A percentile compares a stretch with the other conserved stretches of the same genome.
These are phyloP conservation scores for Syncerus caffer DNA, from an alignment of 2,797 vertebrate species.

Conservation along the genomic window DNA sequence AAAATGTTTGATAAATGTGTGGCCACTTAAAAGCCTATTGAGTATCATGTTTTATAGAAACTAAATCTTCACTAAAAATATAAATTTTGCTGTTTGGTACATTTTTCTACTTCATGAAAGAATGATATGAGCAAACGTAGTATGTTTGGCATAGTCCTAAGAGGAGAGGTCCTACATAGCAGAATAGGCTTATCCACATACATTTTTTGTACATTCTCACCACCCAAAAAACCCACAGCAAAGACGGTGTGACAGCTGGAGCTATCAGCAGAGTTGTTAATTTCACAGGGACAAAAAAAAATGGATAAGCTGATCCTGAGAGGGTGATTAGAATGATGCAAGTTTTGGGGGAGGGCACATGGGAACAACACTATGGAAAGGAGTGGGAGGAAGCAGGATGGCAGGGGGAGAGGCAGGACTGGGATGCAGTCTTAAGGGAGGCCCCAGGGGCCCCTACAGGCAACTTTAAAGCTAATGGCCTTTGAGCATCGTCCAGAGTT, in stretches of 20 bases:
- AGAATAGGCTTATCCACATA: not conserved
- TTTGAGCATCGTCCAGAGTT: not conserved
- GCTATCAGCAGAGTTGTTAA: not conserved
- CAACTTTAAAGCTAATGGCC: not conserved
- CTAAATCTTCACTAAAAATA: not conserved
- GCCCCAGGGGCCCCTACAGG: not conserved
- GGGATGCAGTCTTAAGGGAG: not conserved
- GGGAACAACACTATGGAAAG: not conserved
- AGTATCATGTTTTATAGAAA: not conserved
- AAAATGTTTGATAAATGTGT: not conserved
- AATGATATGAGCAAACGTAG: not conserved
- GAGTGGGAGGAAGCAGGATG: not conserved
- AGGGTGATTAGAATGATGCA: not conserved
- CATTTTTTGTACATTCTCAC: not conserved
- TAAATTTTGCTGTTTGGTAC: not conserved
- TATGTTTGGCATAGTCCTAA: not conserved
- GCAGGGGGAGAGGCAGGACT: not conserved
- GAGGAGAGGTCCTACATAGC: not conserved
- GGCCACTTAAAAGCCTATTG: not conserved
- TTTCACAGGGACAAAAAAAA: not conserved
- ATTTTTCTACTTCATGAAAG: not conserved
- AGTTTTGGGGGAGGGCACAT: not conserved
- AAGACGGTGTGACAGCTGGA: not conserved
- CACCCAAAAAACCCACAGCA: not conserved
- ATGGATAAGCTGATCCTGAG: not conserved